Percentiles rank a stretch among this genome's conserved stretches.
phyloP scores from a whole-genome alignment of 2,888 invertebrate species.

The Syrphus vitripennis region DNA sequence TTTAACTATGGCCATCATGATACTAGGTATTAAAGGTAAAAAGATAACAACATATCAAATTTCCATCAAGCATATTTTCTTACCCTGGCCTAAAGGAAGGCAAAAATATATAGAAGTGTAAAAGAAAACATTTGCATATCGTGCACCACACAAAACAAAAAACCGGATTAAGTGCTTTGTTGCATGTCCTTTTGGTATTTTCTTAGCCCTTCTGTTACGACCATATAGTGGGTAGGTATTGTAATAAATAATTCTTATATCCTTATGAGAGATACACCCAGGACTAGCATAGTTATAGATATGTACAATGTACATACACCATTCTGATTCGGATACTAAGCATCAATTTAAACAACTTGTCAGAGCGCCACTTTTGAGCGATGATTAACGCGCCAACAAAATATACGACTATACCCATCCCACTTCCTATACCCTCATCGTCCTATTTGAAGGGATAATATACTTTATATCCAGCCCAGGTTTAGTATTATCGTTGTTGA shows the following conservation, averaged over 20 bases:
- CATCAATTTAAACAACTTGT: constrained; percentile 72
- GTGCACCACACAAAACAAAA: constrained; percentile 59
- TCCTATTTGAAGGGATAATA: too few relatives aligned
- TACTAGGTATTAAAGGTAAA: neutral
- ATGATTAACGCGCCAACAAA: constrained; percentile 60
- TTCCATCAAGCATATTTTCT: constrained; percentile 45
- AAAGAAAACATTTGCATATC: constrained; percentile 73
- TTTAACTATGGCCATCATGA: neutral
- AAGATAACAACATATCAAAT: constrained; percentile 45
- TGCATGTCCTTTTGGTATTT: constrained; percentile 72
- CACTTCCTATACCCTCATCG: neutral
- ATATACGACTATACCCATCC: neutral
- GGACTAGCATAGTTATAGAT: neutral
- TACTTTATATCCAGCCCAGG: neutral
- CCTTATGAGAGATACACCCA: constrained; percentile 57
- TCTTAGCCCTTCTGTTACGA: neutral
- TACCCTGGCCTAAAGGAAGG: neutral
- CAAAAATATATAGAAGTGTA: constrained; percentile 7
- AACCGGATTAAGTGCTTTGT: constrained; percentile 73
- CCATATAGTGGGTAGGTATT: constrained; percentile 42
- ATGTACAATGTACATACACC: constrained; percentile 1
- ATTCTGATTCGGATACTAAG: constrained; percentile 46
- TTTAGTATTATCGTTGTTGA: neutral
- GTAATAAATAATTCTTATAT: constrained; percentile 67
- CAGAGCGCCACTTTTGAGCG: constrained; percentile 69